phyloP scores from a whole-genome alignment of 2,113 vertebrate genomes.

The Oreochromis aureus region DNA sequence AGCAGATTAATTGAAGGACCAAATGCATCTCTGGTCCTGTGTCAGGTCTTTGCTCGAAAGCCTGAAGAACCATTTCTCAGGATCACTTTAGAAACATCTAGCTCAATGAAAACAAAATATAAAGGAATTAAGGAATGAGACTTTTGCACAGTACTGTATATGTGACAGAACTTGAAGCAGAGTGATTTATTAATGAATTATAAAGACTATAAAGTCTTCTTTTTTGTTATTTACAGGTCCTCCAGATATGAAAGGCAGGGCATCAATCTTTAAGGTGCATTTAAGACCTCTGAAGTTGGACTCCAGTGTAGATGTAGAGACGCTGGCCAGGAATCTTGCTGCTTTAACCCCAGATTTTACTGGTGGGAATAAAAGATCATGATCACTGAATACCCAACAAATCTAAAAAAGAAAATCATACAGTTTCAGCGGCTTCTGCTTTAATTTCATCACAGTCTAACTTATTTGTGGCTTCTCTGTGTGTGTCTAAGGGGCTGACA shows the following conservation, averaged over 20 bases:
- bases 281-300: constrained; percentile 75
- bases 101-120: not conserved
- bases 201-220: not conserved
- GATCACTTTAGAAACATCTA: not conserved
- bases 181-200: not conserved
- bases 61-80: not conserved
- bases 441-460: not conserved
- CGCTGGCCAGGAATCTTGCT: constrained; percentile 67
- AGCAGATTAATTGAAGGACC: not conserved
- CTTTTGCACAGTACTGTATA: not conserved
- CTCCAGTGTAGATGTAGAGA: constrained; percentile 44
- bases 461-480: not conserved
- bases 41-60: not conserved
- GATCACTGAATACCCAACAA: not conserved
- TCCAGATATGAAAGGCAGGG: constrained; percentile 78
- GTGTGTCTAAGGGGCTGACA: constrained; percentile 71
- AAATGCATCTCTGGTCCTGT: not conserved
- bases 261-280: constrained; percentile 79
- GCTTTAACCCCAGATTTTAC: constrained; percentile 75
- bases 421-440: not conserved
- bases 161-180: not conserved
- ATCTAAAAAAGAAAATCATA: not conserved
- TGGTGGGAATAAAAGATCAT: constrained; percentile 52
- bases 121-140: not conserved
- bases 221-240: constrained; percentile 55